phyloP scores from a whole-genome alignment of 2,888 invertebrate genomes.

The Sphinx pinastri region DNA sequence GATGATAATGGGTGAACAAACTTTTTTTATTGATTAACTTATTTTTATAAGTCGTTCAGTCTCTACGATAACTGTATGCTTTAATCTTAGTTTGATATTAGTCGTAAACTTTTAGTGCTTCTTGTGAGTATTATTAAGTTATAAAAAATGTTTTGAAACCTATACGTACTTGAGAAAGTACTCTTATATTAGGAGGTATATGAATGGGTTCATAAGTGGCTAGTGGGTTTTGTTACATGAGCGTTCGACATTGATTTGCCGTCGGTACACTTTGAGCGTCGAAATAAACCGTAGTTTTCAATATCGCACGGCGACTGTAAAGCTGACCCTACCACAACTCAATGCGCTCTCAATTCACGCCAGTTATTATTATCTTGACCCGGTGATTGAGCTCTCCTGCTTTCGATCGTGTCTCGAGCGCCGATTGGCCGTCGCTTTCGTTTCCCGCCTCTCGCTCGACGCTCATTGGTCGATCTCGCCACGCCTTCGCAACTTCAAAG shows the following conservation, averaged over 20 bases:
- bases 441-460: conserved; percentile 69
- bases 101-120: conserved; percentile 15
- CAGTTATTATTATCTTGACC: conserved; percentile 83
- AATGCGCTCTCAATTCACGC: conserved; percentile 82
- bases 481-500: conserved; percentile 73
- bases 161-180: conserved; percentile 29
- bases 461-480: conserved; percentile 67
- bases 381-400: conserved; percentile 82
- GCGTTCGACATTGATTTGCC: conserved; percentile 40
- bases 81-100: conserved; percentile 21
- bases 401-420: conserved; percentile 60
- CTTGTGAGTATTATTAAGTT: conserved; percentile 7
- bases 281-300: conserved; percentile 62
- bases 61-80: conserved; percentile 23
- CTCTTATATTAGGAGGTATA: background rate
- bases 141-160: conserved; percentile 20
- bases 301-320: conserved; percentile 72
- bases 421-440: conserved; percentile 66
- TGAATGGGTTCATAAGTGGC: background rate
- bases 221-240: conserved; percentile 29
- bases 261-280: conserved; percentile 50
- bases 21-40: conserved; percentile 54
- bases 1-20: conserved; percentile 59
- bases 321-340: conserved; percentile 80
- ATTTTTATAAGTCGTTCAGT: conserved; percentile 20